Conservation (phyloP, 2,797 vertebrate genomes). For the Dicrostonyx torquatus region DNA sequence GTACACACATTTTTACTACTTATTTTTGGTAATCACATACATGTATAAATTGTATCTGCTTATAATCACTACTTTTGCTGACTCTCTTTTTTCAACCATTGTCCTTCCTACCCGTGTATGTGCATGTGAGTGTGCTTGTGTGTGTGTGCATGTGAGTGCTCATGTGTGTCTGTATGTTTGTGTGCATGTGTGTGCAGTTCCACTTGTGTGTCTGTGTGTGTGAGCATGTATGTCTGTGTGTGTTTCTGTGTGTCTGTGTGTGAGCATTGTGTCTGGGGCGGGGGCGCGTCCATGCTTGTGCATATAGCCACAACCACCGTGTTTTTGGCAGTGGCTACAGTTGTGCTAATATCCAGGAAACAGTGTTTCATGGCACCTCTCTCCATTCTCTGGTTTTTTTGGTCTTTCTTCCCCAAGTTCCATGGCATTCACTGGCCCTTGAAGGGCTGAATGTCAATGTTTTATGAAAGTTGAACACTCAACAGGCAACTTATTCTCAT, state of each 20-base stretch:
- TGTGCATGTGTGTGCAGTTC: neutral
- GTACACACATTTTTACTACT: neutral
- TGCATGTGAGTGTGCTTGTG: neutral
- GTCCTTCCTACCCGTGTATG: neutral
- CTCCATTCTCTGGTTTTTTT: neutral
- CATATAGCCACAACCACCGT: neutral
- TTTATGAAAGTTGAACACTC: neutral
- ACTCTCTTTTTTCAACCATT: neutral
- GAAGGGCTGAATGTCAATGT: neutral
- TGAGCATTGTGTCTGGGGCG: neutral
- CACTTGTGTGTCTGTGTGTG: neutral
- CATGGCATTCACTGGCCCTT: neutral
- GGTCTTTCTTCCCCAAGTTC: neutral
- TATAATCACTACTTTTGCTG: neutral
- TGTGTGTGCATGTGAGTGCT: neutral
- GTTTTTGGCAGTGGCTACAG: neutral
- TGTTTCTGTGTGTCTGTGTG: fast-evolving
- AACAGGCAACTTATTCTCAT: neutral
- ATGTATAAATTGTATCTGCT: neutral
- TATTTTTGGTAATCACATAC: neutral
- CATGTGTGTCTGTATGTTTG: fast-evolving
- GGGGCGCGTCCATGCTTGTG: neutral
- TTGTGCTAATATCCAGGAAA: neutral
- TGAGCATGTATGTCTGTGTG: fast-evolving
- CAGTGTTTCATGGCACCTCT: neutral